These are phyloP conservation scores for Dasysyrphus albostriatus DNA, from an alignment of 2,888 invertebrate genomes.

Conservation along the genomic window DNA sequence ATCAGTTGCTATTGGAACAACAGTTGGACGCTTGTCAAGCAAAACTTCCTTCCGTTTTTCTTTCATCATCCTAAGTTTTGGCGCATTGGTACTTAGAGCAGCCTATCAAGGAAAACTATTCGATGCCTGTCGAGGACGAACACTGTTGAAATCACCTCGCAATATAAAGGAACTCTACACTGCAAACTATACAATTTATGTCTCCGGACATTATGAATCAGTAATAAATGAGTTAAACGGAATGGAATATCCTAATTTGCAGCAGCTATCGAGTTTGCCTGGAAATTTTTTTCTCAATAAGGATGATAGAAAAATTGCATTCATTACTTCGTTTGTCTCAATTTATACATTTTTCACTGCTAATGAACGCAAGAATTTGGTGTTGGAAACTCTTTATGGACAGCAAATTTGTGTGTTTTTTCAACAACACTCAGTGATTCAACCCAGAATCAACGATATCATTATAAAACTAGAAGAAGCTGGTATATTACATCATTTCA, in stretches of 20 bases:
- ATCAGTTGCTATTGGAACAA: not conserved
- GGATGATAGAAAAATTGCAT: not conserved
- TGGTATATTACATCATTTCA: not conserved
- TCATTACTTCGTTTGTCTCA: not conserved
- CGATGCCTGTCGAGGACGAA: conserved; percentile 13
- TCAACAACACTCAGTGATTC: not conserved
- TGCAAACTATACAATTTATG: conserved; percentile 20
- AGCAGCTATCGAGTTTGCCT: too few relatives aligned
- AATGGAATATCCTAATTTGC: too few relatives aligned
- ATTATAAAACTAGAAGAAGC: conserved; percentile 4
- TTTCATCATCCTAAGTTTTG: conserved; percentile 6
- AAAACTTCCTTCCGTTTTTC: not conserved
- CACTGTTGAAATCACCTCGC: not conserved
- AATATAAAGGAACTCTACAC: not conserved
- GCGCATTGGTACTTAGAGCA: not conserved
- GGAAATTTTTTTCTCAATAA: not conserved
- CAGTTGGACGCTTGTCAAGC: not conserved
- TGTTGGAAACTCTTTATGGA: not conserved
- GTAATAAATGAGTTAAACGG: not conserved
- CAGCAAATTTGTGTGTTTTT: not conserved
- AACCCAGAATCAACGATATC: not conserved
- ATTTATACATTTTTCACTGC: not conserved
- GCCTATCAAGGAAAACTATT: conserved; percentile 40
- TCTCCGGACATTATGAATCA: not conserved
- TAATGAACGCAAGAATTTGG: not conserved